phyloP scores from a whole-genome alignment of 2,113 vertebrate genomes.

The Chionodraco myersi region DNA sequence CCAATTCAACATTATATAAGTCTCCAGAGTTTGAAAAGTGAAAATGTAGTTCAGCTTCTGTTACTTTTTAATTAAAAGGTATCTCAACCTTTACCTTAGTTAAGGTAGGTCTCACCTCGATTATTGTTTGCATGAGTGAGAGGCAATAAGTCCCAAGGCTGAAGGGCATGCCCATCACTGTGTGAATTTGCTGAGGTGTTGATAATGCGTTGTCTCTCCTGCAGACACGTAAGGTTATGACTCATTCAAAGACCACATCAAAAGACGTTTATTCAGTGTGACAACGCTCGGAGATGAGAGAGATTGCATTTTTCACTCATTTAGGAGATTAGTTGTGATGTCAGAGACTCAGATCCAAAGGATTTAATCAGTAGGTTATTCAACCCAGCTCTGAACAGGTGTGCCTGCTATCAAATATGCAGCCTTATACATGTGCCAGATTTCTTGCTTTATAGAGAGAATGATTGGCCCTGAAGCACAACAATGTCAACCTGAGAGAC shows the following conservation, averaged over 20 bases:
- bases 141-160: conserved; percentile 38
- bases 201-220: conserved; percentile 56
- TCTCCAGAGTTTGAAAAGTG: background rate
- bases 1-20: background rate
- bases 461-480: conserved; percentile 44
- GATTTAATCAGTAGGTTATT: conserved; percentile 75
- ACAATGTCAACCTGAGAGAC: conserved; percentile 43
- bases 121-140: conserved; percentile 39
- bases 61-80: background rate
- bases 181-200: conserved; percentile 68
- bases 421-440: conserved; percentile 68
- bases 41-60: background rate
- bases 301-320: conserved; percentile 71
- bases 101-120: background rate
- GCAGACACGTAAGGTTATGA: conserved; percentile 65
- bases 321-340: conserved; percentile 73
- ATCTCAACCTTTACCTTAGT: conserved; percentile 3
- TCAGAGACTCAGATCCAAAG: conserved; percentile 65
- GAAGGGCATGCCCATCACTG: conserved; percentile 62
- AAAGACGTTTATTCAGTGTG: conserved; percentile 57
- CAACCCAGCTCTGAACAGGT: conserved; percentile 74
- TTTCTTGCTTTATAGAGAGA: conserved; percentile 58
- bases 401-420: conserved; percentile 75
- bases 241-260: conserved; percentile 70
- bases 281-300: conserved; percentile 62